Evolutionary conservation across 2,888 invertebrate species (phyloP), one percentile per base, ranked within the genome.

Genomic region (Catocala fraxini): DNA sequence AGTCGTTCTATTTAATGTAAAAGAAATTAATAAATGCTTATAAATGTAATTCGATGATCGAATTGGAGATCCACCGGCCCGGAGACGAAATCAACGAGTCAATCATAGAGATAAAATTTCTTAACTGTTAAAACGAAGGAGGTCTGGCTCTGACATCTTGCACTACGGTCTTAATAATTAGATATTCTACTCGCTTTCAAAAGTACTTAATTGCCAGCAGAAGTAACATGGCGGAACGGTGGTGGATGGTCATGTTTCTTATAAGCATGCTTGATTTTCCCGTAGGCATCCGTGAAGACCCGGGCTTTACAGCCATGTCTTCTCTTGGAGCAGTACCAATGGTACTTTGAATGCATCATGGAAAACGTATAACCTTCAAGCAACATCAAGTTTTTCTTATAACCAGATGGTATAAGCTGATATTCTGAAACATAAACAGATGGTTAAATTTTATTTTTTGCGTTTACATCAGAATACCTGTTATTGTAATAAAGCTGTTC

Each of bases 321-420:
- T 51, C 66, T 73, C 53, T 75, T 74, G 0, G 83, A 82, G 33
- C 83, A 84, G 42, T 81, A 83, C 83, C 80, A 83, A 11, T 73
- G 71, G 0, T 70, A 60, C 13, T 57, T 68, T 13, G 67, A 68
- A 10, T 67, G 76, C 39, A 68, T 75, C 11, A 75, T 74, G 0
- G 83, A 75, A 51, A 80, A 86, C 0, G 85, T 84, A 46, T 68
- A 85, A 0, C 81, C 65, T 11, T 51, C 76, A 0, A 73, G 55
- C 9, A 81, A 55, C 48, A 83, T 63, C 7, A 76, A 57, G 10
- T 64, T 63, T 10, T 72, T 68, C 45, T 77, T 80, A n/a, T 63
- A 61, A 9, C 70, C 65, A 11, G 69, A 66, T 5, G 77, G 75
- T 56, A 80, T 70, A 41, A 79, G 70, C 15, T 57, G 67, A 7